Conservation (phyloP, 2,888 invertebrate genomes). For the Acanthococcus lagerstroemiae region DNA sequence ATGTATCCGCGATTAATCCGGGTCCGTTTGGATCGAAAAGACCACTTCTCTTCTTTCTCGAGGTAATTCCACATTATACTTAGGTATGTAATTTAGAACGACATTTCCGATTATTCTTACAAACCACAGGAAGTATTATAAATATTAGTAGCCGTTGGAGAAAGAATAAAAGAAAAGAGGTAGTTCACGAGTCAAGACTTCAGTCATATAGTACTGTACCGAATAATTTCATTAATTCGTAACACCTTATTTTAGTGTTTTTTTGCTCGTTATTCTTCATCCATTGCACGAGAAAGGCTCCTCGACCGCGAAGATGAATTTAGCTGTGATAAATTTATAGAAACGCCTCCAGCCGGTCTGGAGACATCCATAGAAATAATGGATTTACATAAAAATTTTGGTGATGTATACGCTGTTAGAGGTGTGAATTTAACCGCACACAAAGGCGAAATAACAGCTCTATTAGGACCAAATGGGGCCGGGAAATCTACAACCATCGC, state of each 20-base stretch:
- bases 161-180: no score
- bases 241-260: background rate
- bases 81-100: background rate
- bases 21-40: conserved; percentile 5
- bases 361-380: background rate
- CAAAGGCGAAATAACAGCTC: conserved; percentile 71
- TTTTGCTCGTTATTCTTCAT: background rate
- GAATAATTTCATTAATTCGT: no score
- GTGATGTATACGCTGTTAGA: conserved; percentile 1
- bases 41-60: conserved; percentile 7
- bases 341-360: background rate
- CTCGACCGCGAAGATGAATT: background rate
- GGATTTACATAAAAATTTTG: conserved; percentile 15
- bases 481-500: conserved; percentile 73
- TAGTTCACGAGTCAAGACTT: no score
- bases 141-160: no score
- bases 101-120: background rate
- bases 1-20: conserved; percentile 2
- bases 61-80: background rate
- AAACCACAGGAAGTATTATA: no score
- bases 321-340: conserved; percentile 6
- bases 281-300: background rate
- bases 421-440: conserved; percentile 53
- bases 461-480: conserved; percentile 81
- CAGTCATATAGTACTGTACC: no score